These are phyloP conservation scores for Callyntrura sp. DNA, from an alignment of 2,888 invertebrate species.

Conservation along the genomic window DNA sequence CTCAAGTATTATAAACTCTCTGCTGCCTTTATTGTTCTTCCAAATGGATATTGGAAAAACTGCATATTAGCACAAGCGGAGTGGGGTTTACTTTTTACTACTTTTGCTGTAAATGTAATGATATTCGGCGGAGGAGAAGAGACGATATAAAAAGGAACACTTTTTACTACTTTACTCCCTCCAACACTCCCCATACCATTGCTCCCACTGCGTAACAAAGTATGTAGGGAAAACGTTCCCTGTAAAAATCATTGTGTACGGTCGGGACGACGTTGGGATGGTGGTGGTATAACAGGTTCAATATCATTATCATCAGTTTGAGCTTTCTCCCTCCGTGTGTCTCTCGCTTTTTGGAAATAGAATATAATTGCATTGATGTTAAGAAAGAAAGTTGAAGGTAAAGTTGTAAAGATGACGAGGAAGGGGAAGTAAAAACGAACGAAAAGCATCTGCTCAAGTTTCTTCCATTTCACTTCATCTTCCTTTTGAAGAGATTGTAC, in stretches of 20 bases:
- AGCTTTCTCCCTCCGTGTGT: constrained; percentile 34
- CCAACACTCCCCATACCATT: background rate
- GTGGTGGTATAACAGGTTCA: constrained; percentile 30
- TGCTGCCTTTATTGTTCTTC: constrained; percentile 53
- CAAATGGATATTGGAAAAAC: constrained; percentile 59
- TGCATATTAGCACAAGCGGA: constrained; percentile 33
- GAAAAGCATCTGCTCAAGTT: constrained; percentile 69
- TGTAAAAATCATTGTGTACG: no score
- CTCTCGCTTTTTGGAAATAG: constrained; percentile 40
- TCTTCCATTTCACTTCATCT: constrained; percentile 67
- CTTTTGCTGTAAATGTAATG: background rate
- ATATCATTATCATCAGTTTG: constrained; percentile 66
- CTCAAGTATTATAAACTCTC: constrained; percentile 54
- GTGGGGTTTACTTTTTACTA: background rate
- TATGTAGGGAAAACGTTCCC: background rate
- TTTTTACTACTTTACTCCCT: constrained; percentile 5
- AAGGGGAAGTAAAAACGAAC: constrained; percentile 44
- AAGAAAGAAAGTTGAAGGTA: constrained; percentile 42
- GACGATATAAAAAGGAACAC: background rate
- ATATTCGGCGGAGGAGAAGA: background rate
- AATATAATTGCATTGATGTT: constrained; percentile 69
- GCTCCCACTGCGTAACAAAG: constrained; percentile 29
- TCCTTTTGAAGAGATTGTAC: constrained; percentile 59
- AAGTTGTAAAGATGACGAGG: constrained; percentile 34
- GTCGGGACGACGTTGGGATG: background rate